Evolutionary conservation across 64 coral and sea anemone genomes (phyloP), one percentile per base, ranked within the genome.

Genomic region (Pocillopora verrucosa): DNA sequence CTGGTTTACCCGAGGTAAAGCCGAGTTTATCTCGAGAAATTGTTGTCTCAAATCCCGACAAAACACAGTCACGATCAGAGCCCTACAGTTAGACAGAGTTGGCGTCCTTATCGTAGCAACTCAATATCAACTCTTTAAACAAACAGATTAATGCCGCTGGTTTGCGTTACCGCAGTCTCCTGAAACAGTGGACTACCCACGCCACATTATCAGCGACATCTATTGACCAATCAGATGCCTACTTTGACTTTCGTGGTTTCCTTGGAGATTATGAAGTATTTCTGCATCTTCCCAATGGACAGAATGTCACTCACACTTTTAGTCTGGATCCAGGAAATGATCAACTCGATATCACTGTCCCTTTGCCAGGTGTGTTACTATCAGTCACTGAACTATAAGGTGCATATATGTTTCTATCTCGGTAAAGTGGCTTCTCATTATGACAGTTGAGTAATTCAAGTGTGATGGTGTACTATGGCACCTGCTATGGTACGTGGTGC

Each of bases 131-230:
- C 69, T 6, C 24, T 9, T 34, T 69, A 1, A 56, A 79, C 35
- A 20, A 5, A 10, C 13, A 97, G 95, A 62, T 97, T 16, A 97
- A 97, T 34, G 88, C 88, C 36, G 92, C 95, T 16, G 95, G 95
- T 60, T 10, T 51, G 11, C 69, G 95, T 58, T 97, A 93, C 73
- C 61, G 86, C 78, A 73, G 70, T 10, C 77, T 97, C 10, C 51
- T 97, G n/a, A n/a, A 78, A 15, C 87, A 91, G 26, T 97, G 95
- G 95, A 97, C 95, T 10, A 97, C 95, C 34, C 61, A 86, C 6
- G 64, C 34, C 34, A 73, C 68, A 6, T n/a, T 97, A 56, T 65
- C 74, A 16, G 88, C 91, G 59, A 88, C 75, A 15, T 64, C 11
- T 25, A 67, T 79, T 65, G 78, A 61, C 56, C 76, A 64, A 30